Evolutionary conservation across 2,797 vertebrate genomes (phyloP), one percentile per base, ranked within the genome.

Genomic region (Danionella dracula): DNA sequence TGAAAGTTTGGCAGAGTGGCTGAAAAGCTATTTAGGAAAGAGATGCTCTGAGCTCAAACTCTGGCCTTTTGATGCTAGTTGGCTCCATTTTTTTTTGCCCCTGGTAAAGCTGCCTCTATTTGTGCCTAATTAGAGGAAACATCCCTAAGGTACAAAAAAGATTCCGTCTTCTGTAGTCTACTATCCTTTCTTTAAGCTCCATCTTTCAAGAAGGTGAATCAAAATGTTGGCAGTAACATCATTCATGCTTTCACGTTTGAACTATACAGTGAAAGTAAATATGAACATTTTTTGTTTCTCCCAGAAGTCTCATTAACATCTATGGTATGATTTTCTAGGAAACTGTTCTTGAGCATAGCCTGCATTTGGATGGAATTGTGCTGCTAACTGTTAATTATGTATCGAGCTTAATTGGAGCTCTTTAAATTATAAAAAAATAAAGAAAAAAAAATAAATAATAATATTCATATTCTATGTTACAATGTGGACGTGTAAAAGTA

Each of bases 61-160:
- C 64, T 54, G 66, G 27, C 56, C 40, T 48, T 56, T n/a, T n/a
- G n/a, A n/a, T 32, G 78, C 69, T 71, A 74, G 71, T 76, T 74
- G 80, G 74, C 80, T 80, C 77, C 84, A 85, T 84, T 88, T 87
- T 79, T n/a, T 77, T 79, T 79, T 81, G 73, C 80, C 83, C 80
- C 79, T 83, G 62, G 79, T 74, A 78, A n/a, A n/a, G 82, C 78
- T 79, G 84, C 77, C 68, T 78, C 78, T 79, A 77, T 78, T 70
- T 74, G 80, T 71, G 72, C 87, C 79, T 78, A 82, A 83, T 85
- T 83, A 87, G 86, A 88, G 82, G 80, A 78, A 85, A 78, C 74
- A 74, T 63, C 63, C 71, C 73, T 81, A 81, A 82, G 80, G 78
- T 87, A 87, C 83, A 86, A 80, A 81, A 41, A 85, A 77, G 73